phyloP scores from a whole-genome alignment of 2,113 vertebrate species.

The Crotalus viridis region DNA sequence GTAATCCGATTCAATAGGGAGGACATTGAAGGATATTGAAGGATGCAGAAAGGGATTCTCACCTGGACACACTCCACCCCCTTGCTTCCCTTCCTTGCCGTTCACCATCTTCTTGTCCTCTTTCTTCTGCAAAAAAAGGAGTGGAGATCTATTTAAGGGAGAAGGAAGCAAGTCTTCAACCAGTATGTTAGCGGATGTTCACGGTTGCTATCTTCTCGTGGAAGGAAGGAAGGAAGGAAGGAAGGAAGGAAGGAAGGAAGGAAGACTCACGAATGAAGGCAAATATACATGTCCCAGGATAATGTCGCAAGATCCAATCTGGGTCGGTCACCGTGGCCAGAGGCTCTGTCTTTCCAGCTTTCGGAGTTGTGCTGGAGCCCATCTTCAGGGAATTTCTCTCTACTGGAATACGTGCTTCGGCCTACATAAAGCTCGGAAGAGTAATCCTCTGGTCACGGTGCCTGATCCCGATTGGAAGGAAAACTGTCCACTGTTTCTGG shows the following conservation, averaged over 20 bases:
- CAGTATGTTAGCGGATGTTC: neutral
- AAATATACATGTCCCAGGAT: neutral
- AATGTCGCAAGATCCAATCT: neutral
- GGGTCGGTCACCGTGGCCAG: neutral
- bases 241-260: too few relatives aligned
- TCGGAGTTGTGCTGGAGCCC: neutral
- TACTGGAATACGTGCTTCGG: neutral
- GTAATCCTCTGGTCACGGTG: neutral
- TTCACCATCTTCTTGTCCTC: slow-evolving; percentile 70
- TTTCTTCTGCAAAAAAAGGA: slow-evolving; percentile 74
- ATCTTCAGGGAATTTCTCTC: neutral
- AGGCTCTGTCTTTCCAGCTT: neutral
- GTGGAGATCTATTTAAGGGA: neutral
- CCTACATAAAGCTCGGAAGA: neutral
- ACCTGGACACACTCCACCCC: slow-evolving; percentile 73
- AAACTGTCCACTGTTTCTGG: neutral
- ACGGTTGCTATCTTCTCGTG: too few relatives aligned
- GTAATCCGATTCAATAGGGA: neutral
- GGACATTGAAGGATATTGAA: neutral
- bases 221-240: neutral
- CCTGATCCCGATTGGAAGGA: neutral
- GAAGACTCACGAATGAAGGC: neutral
- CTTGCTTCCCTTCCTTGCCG: slow-evolving; percentile 71
- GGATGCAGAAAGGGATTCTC: slow-evolving; percentile 17
- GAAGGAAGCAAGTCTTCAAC: neutral